Percentiles rank a stretch among this genome's conserved stretches.
phyloP scores from a whole-genome alignment of 2,113 vertebrate species.

The Corythaixoides concolor region DNA sequence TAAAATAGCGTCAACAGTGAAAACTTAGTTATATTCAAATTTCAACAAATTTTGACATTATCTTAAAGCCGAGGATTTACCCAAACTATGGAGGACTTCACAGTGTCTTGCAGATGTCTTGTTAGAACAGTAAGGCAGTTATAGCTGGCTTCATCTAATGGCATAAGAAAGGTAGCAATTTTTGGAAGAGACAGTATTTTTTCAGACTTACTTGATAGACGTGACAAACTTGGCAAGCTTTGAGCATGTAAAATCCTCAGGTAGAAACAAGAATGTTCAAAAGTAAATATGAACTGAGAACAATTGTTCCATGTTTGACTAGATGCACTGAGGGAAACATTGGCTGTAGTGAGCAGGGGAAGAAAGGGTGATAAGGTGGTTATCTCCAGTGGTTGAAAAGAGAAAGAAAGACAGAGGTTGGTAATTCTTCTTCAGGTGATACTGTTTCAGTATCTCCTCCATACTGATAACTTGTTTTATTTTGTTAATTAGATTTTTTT shows the following conservation, averaged over 20 bases:
- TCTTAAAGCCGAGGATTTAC: not conserved
- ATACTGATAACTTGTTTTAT: not conserved
- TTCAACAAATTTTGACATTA: not conserved
- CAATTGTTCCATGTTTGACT: not conserved
- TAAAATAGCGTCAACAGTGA: not conserved
- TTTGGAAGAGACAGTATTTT: not conserved
- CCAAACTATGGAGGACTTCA: not conserved
- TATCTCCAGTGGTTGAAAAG: not conserved
- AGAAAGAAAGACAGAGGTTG: not conserved
- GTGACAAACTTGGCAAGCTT: not conserved
- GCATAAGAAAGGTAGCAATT: not conserved
- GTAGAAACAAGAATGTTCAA: not conserved
- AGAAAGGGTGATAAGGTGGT: not conserved
- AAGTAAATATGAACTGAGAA: not conserved
- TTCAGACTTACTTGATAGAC: not conserved
- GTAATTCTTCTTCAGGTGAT: not conserved
- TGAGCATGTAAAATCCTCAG: not conserved
- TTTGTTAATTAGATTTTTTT: not conserved
- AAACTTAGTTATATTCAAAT: not conserved
- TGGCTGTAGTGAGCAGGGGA: not conserved
- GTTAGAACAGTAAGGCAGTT: not conserved
- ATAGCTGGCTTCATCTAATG: not conserved
- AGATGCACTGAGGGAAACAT: not conserved
- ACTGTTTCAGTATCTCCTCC: not conserved
- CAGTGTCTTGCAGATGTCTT: not conserved